Percentiles rank a stretch among this genome's conserved stretches.
These are phyloP conservation scores for Aspidapion aeneum DNA, from an alignment of 2,888 invertebrate species.

Conservation along the genomic window DNA sequence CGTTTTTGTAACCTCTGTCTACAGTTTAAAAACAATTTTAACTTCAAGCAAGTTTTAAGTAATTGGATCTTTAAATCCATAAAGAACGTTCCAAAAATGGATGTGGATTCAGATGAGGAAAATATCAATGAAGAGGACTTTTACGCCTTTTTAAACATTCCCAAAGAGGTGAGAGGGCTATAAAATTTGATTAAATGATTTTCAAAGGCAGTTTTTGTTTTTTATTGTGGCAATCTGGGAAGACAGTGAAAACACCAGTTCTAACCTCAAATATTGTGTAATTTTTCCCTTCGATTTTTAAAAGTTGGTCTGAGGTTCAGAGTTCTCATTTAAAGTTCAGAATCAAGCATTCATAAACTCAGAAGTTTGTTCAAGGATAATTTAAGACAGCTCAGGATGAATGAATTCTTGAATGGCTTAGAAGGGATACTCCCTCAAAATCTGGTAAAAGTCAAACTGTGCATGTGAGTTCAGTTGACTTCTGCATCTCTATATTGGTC, in stretches of 20 bases:
- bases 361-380: too few species aligned
- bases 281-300: constrained; percentile 2
- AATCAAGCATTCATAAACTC: too few species aligned
- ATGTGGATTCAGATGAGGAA: constrained; percentile 65
- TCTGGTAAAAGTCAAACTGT: too few species aligned
- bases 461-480: too few species aligned
- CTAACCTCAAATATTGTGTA: constrained; percentile 4
- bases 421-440: too few species aligned
- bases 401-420: too few species aligned
- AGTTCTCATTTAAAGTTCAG: too few species aligned
- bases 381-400: too few species aligned
- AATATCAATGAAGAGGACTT: constrained; percentile 73
- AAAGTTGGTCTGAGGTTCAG: too few species aligned
- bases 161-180: constrained; percentile 68
- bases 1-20: background rate
- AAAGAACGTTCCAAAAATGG: constrained; percentile 48
- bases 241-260: background rate
- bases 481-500: too few species aligned
- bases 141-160: constrained; percentile 83
- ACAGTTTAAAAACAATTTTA: background rate
- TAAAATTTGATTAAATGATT: background rate
- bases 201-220: background rate
- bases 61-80: background rate
- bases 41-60: background rate
- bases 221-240: background rate